A percentile compares a stretch with the other conserved stretches of the same genome.
phyloP scores from a whole-genome alignment of 2,888 invertebrate genomes.

The Hartigia nigra region DNA sequence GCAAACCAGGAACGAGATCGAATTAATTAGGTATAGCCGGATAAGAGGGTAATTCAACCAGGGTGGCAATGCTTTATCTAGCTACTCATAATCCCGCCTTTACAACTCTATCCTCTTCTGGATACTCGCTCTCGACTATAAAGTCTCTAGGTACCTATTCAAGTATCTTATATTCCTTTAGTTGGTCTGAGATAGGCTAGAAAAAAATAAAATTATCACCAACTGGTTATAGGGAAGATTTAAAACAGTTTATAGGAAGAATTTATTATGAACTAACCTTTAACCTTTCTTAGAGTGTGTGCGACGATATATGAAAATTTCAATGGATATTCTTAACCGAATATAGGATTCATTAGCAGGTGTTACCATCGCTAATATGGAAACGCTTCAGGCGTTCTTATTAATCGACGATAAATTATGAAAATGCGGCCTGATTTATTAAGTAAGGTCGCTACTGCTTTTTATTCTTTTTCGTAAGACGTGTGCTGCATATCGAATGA shows the following conservation, averaged over 20 bases:
- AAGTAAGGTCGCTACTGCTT: constrained; percentile 5
- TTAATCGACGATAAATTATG: constrained; percentile 23
- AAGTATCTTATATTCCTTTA: not conserved
- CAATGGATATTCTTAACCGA: not conserved
- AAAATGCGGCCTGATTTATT: constrained; percentile 25
- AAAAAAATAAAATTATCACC: not conserved
- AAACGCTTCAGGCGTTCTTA: constrained; percentile 9
- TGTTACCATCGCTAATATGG: not conserved
- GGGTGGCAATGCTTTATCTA: constrained; percentile 1
- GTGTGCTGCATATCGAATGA: constrained; percentile 8
- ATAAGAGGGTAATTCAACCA: not conserved
- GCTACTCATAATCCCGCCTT: constrained; percentile 5
- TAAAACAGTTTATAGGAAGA: not conserved
- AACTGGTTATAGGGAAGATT: not conserved
- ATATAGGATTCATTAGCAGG: not conserved
- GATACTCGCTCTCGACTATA: not conserved
- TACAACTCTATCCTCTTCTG: constrained; percentile 6
- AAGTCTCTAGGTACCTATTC: not conserved
- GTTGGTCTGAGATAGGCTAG: not conserved
- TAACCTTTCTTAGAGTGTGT: not conserved
- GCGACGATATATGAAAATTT: not conserved
- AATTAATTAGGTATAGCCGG: constrained; percentile 11
- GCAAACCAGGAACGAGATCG: constrained; percentile 2
- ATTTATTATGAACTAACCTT: not conserved
- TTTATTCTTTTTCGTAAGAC: constrained; percentile 12